A percentile compares a stretch with the other conserved stretches of the same genome.
These are phyloP conservation scores for Lacerta viridis DNA, from an alignment of 2,797 vertebrate genomes.

Conservation along the genomic window DNA sequence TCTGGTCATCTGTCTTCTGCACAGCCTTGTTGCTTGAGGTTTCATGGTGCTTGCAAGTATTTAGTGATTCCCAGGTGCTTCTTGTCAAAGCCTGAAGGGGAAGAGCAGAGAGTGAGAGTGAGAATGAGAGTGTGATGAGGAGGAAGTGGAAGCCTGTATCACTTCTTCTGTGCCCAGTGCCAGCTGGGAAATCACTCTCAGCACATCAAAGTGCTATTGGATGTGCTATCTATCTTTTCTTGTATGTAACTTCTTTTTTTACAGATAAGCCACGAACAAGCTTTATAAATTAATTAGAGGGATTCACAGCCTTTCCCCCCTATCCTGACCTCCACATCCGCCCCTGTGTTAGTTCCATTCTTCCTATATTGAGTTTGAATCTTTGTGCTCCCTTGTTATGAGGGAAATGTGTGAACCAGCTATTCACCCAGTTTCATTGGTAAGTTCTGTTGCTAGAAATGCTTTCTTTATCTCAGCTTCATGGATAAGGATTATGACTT, in stretches of 20 bases:
- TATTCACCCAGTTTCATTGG: too few relatives aligned
- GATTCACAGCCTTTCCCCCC: not conserved
- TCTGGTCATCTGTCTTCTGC: not conserved
- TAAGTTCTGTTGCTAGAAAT: not conserved
- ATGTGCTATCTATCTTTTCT: not conserved
- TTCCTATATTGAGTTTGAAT: not conserved
- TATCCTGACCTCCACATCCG: not conserved
- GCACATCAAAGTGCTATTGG: not conserved
- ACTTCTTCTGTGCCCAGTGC: not conserved
- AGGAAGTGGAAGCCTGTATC: not conserved
- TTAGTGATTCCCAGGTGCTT: not conserved
- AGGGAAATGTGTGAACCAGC: not conserved
- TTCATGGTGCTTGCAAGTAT: too few relatives aligned
- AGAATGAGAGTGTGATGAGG: not conserved
- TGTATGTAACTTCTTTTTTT: not conserved
- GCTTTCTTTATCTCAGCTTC: not conserved
- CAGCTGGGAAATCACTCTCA: not conserved
- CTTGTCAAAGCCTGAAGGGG: not conserved
- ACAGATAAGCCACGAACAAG: not conserved
- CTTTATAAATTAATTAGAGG: not conserved
- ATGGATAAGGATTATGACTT: not conserved
- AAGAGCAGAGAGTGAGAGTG: not conserved
- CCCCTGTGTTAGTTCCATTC: not conserved
- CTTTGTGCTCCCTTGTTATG: not conserved
- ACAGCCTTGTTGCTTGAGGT: not conserved